These are phyloP conservation scores for Orestias chungarensis DNA, from an alignment of 2,797 vertebrate genomes.

Conservation along the genomic window DNA sequence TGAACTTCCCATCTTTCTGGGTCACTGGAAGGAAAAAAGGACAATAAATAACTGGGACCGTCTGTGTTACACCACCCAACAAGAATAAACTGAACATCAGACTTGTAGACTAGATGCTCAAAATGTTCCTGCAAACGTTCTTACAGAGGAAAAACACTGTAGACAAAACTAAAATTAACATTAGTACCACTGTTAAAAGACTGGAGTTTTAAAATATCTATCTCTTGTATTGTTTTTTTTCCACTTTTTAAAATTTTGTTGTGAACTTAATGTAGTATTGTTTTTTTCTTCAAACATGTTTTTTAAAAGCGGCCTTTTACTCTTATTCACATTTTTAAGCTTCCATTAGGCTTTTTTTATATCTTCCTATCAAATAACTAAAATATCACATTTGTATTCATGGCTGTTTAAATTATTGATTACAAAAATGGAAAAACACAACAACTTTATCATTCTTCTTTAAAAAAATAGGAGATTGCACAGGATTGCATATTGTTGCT, in stretches of 20 bases:
- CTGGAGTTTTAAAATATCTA: too few species aligned
- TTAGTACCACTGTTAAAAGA: too few species aligned
- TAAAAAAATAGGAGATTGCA: not conserved
- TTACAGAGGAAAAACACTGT: not conserved
- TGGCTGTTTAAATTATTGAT: not conserved
- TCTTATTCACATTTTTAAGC: not conserved
- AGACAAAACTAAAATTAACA: too few species aligned
- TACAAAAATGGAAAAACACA: too few species aligned
- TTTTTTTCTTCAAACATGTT: not conserved
- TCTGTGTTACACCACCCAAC: not conserved
- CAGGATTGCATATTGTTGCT: too few species aligned
- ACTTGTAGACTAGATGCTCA: not conserved
- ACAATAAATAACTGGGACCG: constrained; percentile 27
- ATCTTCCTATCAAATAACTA: not conserved
- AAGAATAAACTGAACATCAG: not conserved
- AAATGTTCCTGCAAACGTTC: not conserved
- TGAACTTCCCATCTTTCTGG: constrained; percentile 90
- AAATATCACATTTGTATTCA: not conserved
- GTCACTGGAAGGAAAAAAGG: constrained; percentile 79
- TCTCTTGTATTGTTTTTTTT: not conserved
- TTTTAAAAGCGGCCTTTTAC: not conserved
- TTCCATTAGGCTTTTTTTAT: not conserved
- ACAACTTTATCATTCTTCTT: not conserved
- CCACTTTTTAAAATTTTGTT: not conserved
- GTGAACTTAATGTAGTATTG: not conserved